These are phyloP conservation scores for Heteromurus nitidus DNA, from an alignment of 2,888 invertebrate species.

Conservation along the genomic window DNA sequence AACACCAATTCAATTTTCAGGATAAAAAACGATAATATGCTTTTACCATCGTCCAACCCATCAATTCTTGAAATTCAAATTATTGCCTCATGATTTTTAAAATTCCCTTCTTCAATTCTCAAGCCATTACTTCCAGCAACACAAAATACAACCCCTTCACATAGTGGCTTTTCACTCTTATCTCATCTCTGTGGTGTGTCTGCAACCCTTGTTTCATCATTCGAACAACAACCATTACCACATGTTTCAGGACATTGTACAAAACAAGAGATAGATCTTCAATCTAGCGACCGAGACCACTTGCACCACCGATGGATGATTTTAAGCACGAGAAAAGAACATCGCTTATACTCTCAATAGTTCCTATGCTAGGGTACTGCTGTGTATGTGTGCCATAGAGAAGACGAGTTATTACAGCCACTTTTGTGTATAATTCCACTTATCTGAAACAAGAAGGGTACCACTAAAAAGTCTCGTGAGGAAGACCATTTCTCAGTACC, in stretches of 20 bases:
- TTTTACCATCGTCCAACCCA: slow-evolving; percentile 3
- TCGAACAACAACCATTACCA: slow-evolving; percentile 41
- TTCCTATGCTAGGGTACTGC: not conserved
- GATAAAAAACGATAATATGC: not conserved
- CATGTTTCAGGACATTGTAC: slow-evolving; percentile 32
- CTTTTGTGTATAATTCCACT: slow-evolving; percentile 1
- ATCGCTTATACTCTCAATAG: slow-evolving; percentile 1
- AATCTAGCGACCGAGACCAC: not conserved
- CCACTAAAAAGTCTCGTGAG: slow-evolving; percentile 12
- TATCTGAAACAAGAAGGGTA: not conserved
- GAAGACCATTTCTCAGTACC: not conserved
- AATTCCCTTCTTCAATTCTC: not conserved
- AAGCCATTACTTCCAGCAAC: not conserved
- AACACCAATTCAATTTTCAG: slow-evolving; percentile 41
- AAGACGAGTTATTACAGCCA: not conserved
- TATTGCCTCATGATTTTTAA: slow-evolving; percentile 33
- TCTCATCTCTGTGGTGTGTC: slow-evolving; percentile 32
- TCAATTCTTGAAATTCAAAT: slow-evolving; percentile 24
- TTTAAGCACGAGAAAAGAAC: not conserved
- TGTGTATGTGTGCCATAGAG: too few species aligned
- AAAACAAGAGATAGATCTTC: slow-evolving; percentile 16
- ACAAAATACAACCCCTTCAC: too few species aligned
- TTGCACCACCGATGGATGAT: not conserved
- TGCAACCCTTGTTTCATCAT: slow-evolving; percentile 31
- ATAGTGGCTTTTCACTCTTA: too few species aligned